Evolutionary conservation across 2,888 invertebrate species (phyloP).

Genomic region (Chaetoderma sp.): DNA sequence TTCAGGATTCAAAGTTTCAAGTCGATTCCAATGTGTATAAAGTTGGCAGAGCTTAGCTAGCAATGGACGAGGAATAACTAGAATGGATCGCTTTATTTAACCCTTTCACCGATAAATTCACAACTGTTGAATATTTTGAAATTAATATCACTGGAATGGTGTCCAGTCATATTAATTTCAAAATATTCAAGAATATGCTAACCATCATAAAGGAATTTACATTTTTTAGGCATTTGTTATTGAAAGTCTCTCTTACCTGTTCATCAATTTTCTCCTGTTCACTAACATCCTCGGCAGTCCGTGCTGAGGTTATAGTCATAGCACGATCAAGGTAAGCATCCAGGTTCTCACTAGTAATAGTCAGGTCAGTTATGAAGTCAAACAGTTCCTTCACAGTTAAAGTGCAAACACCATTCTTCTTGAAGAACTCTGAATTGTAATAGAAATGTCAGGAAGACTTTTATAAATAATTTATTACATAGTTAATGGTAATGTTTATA

Average conservation of each 20-base stretch:
- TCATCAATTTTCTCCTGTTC: slow-evolving; percentile 84
- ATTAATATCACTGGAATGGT: too few relatives aligned
- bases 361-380: slow-evolving; percentile 94
- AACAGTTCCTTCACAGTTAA: slow-evolving; percentile 92
- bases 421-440: slow-evolving; percentile 82
- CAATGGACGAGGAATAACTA: background rate
- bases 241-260: slow-evolving; percentile 74
- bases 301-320: slow-evolving; percentile 54
- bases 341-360: slow-evolving; percentile 84
- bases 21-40: too few relatives aligned
- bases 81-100: too few relatives aligned
- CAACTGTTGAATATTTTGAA: too few relatives aligned
- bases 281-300: slow-evolving; percentile 75
- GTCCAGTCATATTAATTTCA: too few relatives aligned
- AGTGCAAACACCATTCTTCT: slow-evolving; percentile 86
- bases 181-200: too few relatives aligned
- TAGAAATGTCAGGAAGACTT: background rate
- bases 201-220: too few relatives aligned
- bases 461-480: background rate
- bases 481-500: too few relatives aligned
- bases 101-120: background rate
- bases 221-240: too few relatives aligned
- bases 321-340: slow-evolving; percentile 71
- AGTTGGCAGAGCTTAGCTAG: too few relatives aligned
- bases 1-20: too few relatives aligned